Evolutionary conservation across 2,113 vertebrate species (phyloP), one percentile per base, ranked within the genome.

Genomic region (Phyllopteryx taeniolatus): DNA sequence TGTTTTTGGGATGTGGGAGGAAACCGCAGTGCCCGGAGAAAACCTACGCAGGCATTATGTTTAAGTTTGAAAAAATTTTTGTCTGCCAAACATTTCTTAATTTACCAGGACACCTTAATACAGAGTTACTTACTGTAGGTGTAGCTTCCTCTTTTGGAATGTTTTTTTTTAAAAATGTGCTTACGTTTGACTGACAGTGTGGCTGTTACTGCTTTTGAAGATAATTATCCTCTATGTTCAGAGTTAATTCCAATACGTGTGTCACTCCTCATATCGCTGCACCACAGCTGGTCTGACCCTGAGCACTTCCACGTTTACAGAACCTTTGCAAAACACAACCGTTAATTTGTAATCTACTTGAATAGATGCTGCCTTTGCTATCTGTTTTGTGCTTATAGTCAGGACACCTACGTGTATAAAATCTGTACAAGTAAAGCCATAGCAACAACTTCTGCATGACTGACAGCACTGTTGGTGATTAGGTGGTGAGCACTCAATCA

Each of bases 401-500:
- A 67, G 51, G 3, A 39, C 59, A 70, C 5, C 5, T 43, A 71
- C 82, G 77, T 81, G 53, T 83, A 73, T 83, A 73, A 72, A 80
- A 83, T 73, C 77, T 70, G 12, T 62, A 74, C 70, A 15, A 51
- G 74, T 56, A 75, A 78, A 81, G 75, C 84, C 80, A 68, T 47
- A 64, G 77, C 65, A n/a, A 51, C 59, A 61, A 4, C 70, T 80
- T 87, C 76, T 42, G 70, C 74, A 15, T 65, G 33, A 66, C 70
- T 71, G 76, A 77, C 78, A 57, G 73, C 73, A 63, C 70, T 68
- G 85, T 74, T 74, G 72, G 60, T 59, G 57, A 74, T 67, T 49
- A 80, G 77, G 77, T 78, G 78, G 77, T 74, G 82, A 83, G 70
- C 67, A 70, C 82, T 88, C 85, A 44, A 77, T 90, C 86, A 87